A percentile compares a stretch with the other conserved stretches of the same genome.
phyloP scores from a whole-genome alignment of 2,113 vertebrate genomes.

The Chaetura pelagica region DNA sequence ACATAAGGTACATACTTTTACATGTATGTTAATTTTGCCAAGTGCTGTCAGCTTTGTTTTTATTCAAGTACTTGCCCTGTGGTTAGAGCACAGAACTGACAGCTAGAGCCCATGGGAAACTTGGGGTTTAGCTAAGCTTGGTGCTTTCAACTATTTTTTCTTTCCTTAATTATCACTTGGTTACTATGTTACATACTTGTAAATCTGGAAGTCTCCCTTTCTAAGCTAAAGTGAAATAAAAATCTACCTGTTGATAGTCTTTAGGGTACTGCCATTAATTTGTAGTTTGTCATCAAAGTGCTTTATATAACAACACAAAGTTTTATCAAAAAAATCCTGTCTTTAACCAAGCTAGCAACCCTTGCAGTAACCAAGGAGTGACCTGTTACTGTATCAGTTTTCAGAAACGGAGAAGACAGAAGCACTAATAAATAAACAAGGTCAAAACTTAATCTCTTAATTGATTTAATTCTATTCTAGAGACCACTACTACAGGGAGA shows the following conservation, averaged over 20 bases:
- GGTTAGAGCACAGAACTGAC: background rate
- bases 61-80: background rate
- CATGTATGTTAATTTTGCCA: background rate
- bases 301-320: background rate
- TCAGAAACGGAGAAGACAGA: background rate
- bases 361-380: background rate
- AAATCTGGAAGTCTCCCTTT: background rate
- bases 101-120: background rate
- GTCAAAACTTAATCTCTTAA: background rate
- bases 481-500: background rate
- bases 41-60: background rate
- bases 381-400: background rate
- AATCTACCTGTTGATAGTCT: background rate
- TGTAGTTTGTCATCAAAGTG: background rate
- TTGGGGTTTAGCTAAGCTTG: background rate
- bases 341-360: background rate
- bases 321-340: background rate
- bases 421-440: background rate
- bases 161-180: background rate
- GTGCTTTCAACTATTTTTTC: background rate
- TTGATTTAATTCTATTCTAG: background rate
- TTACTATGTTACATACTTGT: background rate
- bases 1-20: no score
- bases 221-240: background rate
- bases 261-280: background rate